phyloP scores from a whole-genome alignment of 92 coral and sea anemone species.

The Nematostella vectensis region DNA sequence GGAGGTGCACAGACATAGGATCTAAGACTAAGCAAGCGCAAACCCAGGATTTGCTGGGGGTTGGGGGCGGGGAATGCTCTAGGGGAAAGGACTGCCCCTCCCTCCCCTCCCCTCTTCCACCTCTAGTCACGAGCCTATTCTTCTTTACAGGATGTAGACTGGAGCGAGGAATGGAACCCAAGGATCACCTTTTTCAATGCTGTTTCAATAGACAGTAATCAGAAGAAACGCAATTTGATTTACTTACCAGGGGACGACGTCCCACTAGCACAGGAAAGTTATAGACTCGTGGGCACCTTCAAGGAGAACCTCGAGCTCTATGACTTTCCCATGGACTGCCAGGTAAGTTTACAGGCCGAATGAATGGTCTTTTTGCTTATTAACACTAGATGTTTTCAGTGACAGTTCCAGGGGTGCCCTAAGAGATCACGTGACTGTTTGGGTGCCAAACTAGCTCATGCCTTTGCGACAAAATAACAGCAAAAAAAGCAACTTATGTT shows the following conservation, averaged over 20 bases:
- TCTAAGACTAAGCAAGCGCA: too few species aligned
- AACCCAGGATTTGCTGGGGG: too few species aligned
- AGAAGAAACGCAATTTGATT: conserved; percentile 37
- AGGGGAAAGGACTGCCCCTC: too few species aligned
- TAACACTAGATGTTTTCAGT: too few species aligned
- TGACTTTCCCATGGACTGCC: conserved; percentile 60
- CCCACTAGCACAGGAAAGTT: conserved; percentile 46
- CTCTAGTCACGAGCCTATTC: too few species aligned
- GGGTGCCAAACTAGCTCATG: not conserved
- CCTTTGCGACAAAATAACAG: not conserved
- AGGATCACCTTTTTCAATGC: conserved; percentile 60
- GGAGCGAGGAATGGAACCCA: conserved; percentile 58
- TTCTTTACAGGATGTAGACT: conserved; percentile 55
- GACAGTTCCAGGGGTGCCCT: too few species aligned
- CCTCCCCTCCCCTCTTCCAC: too few species aligned
- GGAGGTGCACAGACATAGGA: too few species aligned
- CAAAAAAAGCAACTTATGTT: not conserved
- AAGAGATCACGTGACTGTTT: too few species aligned
- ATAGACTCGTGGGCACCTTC: conserved; percentile 49
- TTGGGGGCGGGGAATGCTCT: too few species aligned
- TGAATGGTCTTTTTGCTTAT: not conserved
- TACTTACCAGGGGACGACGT: conserved; percentile 38
- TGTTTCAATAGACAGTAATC: conserved; percentile 39
- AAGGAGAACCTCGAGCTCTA: conserved; percentile 58
- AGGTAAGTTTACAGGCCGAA: conserved; percentile 28